Evolutionary conservation across 2,888 invertebrate species (phyloP).

Genomic region (Subacronicta megacephala): DNA sequence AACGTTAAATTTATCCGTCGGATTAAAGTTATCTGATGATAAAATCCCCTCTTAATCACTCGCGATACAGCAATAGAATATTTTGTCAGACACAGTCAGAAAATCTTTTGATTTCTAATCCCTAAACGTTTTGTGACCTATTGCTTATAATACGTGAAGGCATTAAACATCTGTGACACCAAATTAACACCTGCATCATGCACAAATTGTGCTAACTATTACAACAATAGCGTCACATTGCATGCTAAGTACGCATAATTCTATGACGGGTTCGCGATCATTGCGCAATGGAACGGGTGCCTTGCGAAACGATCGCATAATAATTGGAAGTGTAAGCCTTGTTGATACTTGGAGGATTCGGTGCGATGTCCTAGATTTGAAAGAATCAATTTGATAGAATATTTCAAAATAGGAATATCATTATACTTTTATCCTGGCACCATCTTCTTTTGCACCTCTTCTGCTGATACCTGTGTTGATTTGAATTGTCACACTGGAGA

Average conservation of each 20-base stretch:
- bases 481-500: too few relatives aligned
- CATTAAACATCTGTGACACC: constrained; percentile 31
- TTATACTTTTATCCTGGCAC: too few relatives aligned
- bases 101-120: not conserved
- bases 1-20: too few relatives aligned
- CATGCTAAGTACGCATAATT: constrained; percentile 73
- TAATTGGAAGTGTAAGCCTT: constrained; percentile 34
- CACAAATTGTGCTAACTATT: constrained; percentile 67
- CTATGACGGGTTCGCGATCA: constrained; percentile 55
- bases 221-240: constrained; percentile 68
- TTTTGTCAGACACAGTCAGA: too few relatives aligned
- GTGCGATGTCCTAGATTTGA: constrained; percentile 28
- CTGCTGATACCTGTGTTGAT: too few relatives aligned
- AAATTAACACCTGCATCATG: constrained; percentile 61
- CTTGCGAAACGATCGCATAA: constrained; percentile 37
- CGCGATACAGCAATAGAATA: too few relatives aligned
- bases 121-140: constrained; percentile 13
- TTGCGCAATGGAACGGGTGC: constrained; percentile 68
- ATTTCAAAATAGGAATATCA: too few relatives aligned
- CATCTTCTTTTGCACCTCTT: too few relatives aligned
- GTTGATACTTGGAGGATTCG: constrained; percentile 18
- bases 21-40: too few relatives aligned
- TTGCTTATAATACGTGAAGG: constrained; percentile 38
- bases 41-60: too few relatives aligned
- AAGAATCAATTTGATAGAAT: constrained; percentile 20